Base-by-base conservation (phyloP, 1,140 invertebrate species). In the Plodia interpunctella region DNA sequence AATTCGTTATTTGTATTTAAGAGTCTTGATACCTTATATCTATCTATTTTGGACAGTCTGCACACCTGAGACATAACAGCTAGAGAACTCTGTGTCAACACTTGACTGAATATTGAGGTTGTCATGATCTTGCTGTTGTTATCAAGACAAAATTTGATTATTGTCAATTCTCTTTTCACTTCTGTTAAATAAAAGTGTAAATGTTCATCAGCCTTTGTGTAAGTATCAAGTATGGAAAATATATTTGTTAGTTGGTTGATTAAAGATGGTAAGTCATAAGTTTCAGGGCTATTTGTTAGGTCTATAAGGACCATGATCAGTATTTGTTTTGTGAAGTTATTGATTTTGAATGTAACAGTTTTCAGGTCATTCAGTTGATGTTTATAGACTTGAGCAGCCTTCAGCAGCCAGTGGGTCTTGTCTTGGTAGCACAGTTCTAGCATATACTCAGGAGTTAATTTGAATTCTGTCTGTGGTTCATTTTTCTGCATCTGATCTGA, bases 41-140 rank as follows among this genome's bases (percentile, higher is more conserved):
- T 75, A 63, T 90, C 87, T 30, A 90, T 69, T 74, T 82, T 86
- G 28, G 89, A 85, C 5, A 90, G 72, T 61, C 83, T 80, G 63
- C 89, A 90, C 9, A 84, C 84, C 73, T 90, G 87, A n/a, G 89
- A 90, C 77, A 90, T 86, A 6, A 90, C 76, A 59, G 87, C 87
- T 30, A 90, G 62, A 52, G 89, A 87, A 72, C 89, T 90, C 59
- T 87, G 80, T 44, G 78, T 71, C 60, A 88, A 64, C 11, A 89
- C 71, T 68, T 90, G 86, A 59, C 72, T 88, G 62, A 87, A 87
- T 63, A 88, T 86, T 53, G 83, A 79, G 55, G 83, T 84, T 13
- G 78, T 81, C 80, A 88, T 76, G 57, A 87, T 80, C 77, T 90
- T 87, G 60, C 85, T 87, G 67, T 90, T 83, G 59, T 90, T 90